Evolutionary conservation across 2,888 invertebrate species (phyloP), one percentile per base, ranked within the genome.

Genomic region (Quadroppia sp.): DNA sequence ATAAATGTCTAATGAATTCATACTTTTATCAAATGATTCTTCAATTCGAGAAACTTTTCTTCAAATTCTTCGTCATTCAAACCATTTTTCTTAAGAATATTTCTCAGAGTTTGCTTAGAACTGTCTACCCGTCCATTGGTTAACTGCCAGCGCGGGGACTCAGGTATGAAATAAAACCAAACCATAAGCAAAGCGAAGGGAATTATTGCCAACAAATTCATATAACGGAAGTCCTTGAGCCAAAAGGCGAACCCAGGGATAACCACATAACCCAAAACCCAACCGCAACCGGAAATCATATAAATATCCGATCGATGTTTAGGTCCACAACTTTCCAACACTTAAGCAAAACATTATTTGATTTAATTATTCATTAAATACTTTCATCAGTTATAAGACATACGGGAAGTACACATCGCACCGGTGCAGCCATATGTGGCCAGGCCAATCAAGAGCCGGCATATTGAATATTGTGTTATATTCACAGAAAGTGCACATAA

Each of bases 131-230:
- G 32, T 61, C 50, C 64, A 23, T 74, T 71, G 30, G 74, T 73
- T 4, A 74, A n/a, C 23, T 72, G 56, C 74, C 74, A 74, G 25
- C 74, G 40, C n/a, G 74, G 74, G 23, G 74, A 74, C 30, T 74
- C 74, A n/a, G 71, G 74, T 30, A 74, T 42, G 30, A 50, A 64
- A 25, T 45, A 50, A 9, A 74, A 48, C 71, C 74, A 74, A 36
- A 74, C 61, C 32, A 64, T 20, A n/a, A n/a, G 13, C 17, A 64
- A 20, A 23, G 36, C 23, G 30, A 70, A 36, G 0, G 64, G 25
- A 6, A 72, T 2, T 6, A 71, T 61, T 13, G 61, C 45, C 11
- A 73, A 53, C 56, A 17, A 20, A 30, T 71, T 64, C 28, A 75
- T 50, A 9, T 23, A 7, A n/a, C 25, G n/a, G n/a, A 32, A 74